Evolutionary conservation across 2,888 invertebrate species (phyloP), one percentile per base, ranked within the genome.

Genomic region (Amiota minor): DNA sequence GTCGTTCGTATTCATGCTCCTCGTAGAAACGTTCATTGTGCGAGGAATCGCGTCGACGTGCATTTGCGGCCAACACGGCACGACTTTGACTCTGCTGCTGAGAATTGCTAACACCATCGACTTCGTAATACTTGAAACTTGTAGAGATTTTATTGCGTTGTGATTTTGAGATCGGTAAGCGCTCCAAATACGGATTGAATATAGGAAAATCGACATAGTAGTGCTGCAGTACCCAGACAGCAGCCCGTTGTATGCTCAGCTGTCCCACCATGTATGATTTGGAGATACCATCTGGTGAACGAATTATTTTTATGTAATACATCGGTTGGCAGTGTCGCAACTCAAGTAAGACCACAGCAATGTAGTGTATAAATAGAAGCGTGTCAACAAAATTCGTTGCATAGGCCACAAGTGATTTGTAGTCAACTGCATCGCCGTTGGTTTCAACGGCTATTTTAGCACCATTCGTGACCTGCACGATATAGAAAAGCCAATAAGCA

Each of bases 21-120:
- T 99, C 98, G 90, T 99, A 98, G 90, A 99, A 98, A 50, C 97
- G 92, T 90, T 99, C 99, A 90, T 98, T 98, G 91, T 98, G 98
- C 78, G 97, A 95, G 0, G 97, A 96, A 80, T 98, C 93, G 46
- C 97, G 92, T 1, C 97, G 92, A 16, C 97, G 92, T 0, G 96
- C 95, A 82, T 95, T 95, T 1, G 96, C 95, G 2, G 94, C 93
- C 78, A 94, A 84, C 85, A 93, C 92, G 0, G 93, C 93, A 53
- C 93, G 90, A 9, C 95, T 93, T 84, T 95, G 95, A 74, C 94
- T 94, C 72, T 95, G 91, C 77, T 93, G 93, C 61, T 93, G 91
- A 70, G 93, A 92, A 3, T 92, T 91, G 80, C 92, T 93, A 0
- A 95, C 93, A 8, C 94, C 96, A 87, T 99, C 99, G 9, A 99